phyloP scores from a whole-genome alignment of 1,140 invertebrate species.

The Drosophila burlai region DNA sequence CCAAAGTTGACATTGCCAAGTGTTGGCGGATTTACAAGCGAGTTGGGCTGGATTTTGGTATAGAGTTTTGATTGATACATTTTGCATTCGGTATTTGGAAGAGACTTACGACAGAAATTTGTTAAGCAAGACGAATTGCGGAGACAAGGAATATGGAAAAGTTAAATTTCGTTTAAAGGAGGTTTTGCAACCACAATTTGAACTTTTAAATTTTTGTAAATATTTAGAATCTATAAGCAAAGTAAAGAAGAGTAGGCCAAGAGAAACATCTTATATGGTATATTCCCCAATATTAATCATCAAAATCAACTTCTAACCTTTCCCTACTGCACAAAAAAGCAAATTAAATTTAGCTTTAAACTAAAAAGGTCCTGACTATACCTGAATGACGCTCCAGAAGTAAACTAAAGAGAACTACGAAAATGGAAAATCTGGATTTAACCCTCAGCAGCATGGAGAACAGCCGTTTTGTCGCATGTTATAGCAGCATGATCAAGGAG shows the following conservation, averaged over 20 bases:
- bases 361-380: background rate
- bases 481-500: conserved; percentile 39
- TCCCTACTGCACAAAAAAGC: background rate
- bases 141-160: background rate
- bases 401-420: background rate
- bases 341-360: background rate
- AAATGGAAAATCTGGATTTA: conserved; percentile 45
- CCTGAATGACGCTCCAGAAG: background rate
- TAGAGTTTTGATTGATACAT: conserved; percentile 78
- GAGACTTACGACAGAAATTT: conserved; percentile 53
- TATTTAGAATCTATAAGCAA: background rate
- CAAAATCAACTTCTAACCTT: background rate
- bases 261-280: background rate
- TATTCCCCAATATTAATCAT: too few species aligned
- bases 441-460: conserved; percentile 50
- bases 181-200: background rate
- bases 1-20: conserved; percentile 77
- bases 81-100: conserved; percentile 60
- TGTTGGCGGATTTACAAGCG: conserved; percentile 76
- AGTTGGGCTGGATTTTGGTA: conserved; percentile 46
- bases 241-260: background rate
- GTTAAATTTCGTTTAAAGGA: conserved; percentile 25
- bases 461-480: conserved; percentile 37
- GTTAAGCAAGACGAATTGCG: conserved; percentile 67
- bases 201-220: background rate